Evolutionary conservation across 2,113 vertebrate species (phyloP), one percentile per base, ranked within the genome.

Genomic region (Ardeotis arabs): DNA sequence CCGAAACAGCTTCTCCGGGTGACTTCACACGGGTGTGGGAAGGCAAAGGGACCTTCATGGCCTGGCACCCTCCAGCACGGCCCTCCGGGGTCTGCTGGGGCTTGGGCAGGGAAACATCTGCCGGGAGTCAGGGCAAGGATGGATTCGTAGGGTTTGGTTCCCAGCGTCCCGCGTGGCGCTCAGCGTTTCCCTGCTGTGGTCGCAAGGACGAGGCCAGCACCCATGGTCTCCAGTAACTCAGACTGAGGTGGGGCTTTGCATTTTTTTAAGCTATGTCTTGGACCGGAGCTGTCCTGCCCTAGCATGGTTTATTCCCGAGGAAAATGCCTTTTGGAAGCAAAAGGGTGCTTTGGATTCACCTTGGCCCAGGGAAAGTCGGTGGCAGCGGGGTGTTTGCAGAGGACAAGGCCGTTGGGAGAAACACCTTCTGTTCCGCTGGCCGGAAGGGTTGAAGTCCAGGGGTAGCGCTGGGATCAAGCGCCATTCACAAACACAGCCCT

Each of bases 381-480:
- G 81, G 55, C 75, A 31, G 35, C 22, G 6, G 72, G 79, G 2
- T 90, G 81, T 92, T 87, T 56, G 93, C 86, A 89, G 89, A 64
- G 96, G 94, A 67, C 95, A 93, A 96, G 93, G 95, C 82, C 70
- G 0, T 4, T 35, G 2, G 70, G 59, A 95, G 21, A 84, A 96
- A 97, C 96, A 97, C 94, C 97, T 96, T 94, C 93, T 96, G 91
- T 95, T 97, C 97, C 95, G 87, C 95, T 95, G 94, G 83, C 82
- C 2, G 41, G 5, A 4, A 12, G 89, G 95, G 94, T 17, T 66
- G 55, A 97, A 97, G 97, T 97, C 96, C 95, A 96, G 91, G 68
- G 93, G 35, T 73, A 72, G 89, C 5, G 33, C 87, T n/a, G 72
- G 85, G 78, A 27, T 84, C 94, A 60, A 6, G 62, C 27, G 8